phyloP scores from a whole-genome alignment of 92 coral and sea anemone genomes.

The Porites evermanni region DNA sequence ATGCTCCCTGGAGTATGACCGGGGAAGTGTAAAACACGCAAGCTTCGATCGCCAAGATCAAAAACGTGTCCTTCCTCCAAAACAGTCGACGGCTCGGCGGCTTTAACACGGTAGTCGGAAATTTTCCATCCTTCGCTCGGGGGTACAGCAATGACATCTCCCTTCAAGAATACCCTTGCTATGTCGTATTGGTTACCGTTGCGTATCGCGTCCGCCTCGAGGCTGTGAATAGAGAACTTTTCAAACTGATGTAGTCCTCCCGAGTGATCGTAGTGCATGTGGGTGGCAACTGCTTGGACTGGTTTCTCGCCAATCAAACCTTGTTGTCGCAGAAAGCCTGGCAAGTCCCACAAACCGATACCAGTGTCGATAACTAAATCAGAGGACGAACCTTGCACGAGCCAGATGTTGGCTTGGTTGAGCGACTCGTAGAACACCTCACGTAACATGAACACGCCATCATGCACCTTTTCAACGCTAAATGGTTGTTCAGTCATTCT shows the following conservation, averaged over 20 bases:
- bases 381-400: slow-evolving; percentile 73
- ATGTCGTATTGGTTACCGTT: slow-evolving; percentile 78
- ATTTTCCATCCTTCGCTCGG: slow-evolving; percentile 72
- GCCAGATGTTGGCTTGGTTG: slow-evolving; percentile 88
- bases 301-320: slow-evolving; percentile 77
- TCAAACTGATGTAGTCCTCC: slow-evolving; percentile 92
- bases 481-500: slow-evolving; percentile 44
- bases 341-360: slow-evolving; percentile 85
- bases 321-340: slow-evolving; percentile 68
- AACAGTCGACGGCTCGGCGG: slow-evolving; percentile 70
- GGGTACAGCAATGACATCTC: slow-evolving; percentile 54
- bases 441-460: slow-evolving; percentile 68
- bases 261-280: slow-evolving; percentile 86
- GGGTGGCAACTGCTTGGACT: slow-evolving; percentile 83
- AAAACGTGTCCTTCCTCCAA: slow-evolving; percentile 76
- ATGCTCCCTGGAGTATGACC: slow-evolving; percentile 88
- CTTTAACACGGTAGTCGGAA: slow-evolving; percentile 57
- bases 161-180: slow-evolving; percentile 52
- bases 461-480: slow-evolving; percentile 69
- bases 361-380: slow-evolving; percentile 89
- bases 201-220: slow-evolving; percentile 75
- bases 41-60: slow-evolving; percentile 77
- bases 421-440: slow-evolving; percentile 75
- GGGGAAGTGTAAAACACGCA: slow-evolving; percentile 80
- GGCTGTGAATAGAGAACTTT: slow-evolving; percentile 78